A percentile compares a stretch with the other conserved stretches of the same genome.
Conservation (phyloP, 2,888 invertebrate genomes). For the Eupithecia exiguata region DNA sequence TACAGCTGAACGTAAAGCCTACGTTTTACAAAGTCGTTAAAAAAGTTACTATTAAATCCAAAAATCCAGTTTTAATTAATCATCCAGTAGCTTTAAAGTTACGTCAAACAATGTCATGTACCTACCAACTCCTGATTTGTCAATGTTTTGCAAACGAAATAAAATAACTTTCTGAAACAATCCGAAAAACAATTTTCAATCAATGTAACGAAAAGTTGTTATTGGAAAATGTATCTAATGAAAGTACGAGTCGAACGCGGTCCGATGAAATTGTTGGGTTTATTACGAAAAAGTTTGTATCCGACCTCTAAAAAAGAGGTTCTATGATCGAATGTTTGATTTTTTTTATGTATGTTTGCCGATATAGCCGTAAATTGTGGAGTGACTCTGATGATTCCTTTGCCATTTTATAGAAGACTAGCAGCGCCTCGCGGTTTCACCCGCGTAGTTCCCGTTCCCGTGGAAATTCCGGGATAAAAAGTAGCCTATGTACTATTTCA, state of each 20-base stretch:
- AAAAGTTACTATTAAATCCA: neutral
- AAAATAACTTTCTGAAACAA: constrained; percentile 47
- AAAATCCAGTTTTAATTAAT: neutral
- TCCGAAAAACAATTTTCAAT: constrained; percentile 59
- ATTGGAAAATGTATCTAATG: constrained; percentile 10
- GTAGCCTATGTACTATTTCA: too few relatives aligned
- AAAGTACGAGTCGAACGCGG: constrained; percentile 2
- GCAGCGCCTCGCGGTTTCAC: too few relatives aligned
- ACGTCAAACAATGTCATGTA: constrained; percentile 9
- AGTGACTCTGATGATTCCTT: too few relatives aligned
- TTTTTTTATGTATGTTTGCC: too few relatives aligned
- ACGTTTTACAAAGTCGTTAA: too few relatives aligned
- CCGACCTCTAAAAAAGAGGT: too few relatives aligned
- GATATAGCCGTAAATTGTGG: too few relatives aligned
- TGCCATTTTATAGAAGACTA: too few relatives aligned
- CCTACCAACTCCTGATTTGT: constrained; percentile 44
- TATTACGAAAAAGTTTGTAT: neutral
- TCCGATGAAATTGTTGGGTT: neutral
- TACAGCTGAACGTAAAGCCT: too few relatives aligned
- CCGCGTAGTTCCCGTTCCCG: too few relatives aligned
- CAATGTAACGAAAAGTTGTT: constrained; percentile 42
- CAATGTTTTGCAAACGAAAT: constrained; percentile 49
- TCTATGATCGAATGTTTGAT: too few relatives aligned
- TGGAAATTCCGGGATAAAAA: too few relatives aligned
- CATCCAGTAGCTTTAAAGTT: neutral